Base-by-base conservation (phyloP, 1,140 invertebrate species). In the Psix sp. region DNA sequence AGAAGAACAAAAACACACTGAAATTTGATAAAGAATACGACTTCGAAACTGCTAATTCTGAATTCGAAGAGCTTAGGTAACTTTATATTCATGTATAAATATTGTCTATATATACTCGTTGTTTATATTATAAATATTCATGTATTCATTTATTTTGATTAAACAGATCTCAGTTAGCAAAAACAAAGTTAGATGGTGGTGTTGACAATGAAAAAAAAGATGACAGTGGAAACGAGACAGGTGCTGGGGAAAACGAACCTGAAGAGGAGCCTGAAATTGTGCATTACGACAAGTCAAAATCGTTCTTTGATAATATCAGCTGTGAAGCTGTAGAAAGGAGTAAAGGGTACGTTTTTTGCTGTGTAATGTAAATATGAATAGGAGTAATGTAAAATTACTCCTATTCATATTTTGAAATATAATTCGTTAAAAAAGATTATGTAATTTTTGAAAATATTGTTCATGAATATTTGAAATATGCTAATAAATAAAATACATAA, bases 271-370 rank as follows among this genome's bases (percentile, higher is more conserved):
- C 89, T n/a, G 89, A 90, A 71, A 90, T 92, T 45, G 88, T 90
- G 13, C 92, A 91, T 83, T 99, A 99, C 85, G 95, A 99, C 85
- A 98, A 98, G 88, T 91, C 91, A 62, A 98, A 98, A 86, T 99
- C 97, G 39, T 99, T 99, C 91, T 99, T 99, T 88, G 98, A 99
- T 87, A 97, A 95, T 79, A 99, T 99, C 77, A 98, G 96, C 71
- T 99, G 98, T 88, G 98, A 99, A 86, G 95, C 98, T 71, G 93
- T 97, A 26, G 97, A 99, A 84, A 93, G 95, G 87, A 92, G 90
- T 84, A 93, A 93, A 88, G 94, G 93, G 92, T 94, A n/a, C n/a
- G n/a, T n/a, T n/a, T n/a, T n/a, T n/a, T n/a, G n/a, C n/a, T n/a
- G n/a, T n/a, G n/a, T n/a, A n/a, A n/a, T n/a, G n/a, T n/a, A n/a